Conservation (phyloP, 2,113 vertebrate genomes). For the Shinisaurus crocodilurus region DNA sequence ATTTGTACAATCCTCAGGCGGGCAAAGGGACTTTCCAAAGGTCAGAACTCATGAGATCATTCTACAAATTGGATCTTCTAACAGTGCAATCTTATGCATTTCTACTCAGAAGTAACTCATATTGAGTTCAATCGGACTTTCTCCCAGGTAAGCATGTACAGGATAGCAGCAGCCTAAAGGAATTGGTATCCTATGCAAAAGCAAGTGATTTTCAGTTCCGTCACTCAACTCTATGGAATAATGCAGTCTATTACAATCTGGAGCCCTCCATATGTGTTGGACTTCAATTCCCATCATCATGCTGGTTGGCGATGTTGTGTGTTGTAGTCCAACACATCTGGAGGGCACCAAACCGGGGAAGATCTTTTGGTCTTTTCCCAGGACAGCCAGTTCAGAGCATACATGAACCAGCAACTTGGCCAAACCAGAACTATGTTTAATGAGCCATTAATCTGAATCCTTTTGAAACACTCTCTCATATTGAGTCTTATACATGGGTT, state of each 20-base stretch:
- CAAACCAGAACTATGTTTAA: neutral
- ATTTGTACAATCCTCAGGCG: neutral
- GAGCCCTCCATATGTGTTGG: no score
- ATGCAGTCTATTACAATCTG: no score
- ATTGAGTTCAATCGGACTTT: neutral
- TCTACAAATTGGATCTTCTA: neutral
- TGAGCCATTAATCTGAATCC: neutral
- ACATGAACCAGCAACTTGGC: neutral
- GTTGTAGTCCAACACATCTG: no score
- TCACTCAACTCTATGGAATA: neutral
- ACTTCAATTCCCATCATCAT: no score
- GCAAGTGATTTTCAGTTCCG: neutral
- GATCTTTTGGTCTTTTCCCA: no score
- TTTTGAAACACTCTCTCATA: neutral
- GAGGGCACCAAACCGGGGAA: no score
- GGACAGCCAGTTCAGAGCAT: no score
- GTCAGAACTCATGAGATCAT: neutral
- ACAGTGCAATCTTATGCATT: neutral
- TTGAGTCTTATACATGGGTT: no score
- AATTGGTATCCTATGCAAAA: neutral
- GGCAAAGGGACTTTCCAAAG: neutral
- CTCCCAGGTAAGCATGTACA: neutral
- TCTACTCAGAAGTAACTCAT: neutral
- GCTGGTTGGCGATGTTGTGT: no score
- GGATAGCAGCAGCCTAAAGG: neutral